Conservation (phyloP, 2,888 invertebrate species). For the Tryphoninae sp. region DNA sequence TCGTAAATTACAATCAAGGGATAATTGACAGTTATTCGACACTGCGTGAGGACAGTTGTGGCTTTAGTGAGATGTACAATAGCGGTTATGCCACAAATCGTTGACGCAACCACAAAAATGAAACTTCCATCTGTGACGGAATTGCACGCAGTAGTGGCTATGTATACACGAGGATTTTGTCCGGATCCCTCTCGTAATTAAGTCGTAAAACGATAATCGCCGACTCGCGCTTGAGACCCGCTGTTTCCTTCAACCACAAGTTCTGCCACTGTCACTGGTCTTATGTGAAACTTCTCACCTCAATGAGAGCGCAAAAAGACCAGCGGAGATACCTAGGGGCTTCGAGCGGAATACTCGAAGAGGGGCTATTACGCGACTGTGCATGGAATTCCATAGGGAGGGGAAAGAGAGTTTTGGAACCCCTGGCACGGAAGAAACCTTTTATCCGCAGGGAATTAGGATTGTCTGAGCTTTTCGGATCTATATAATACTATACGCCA, state of each 20-base stretch:
- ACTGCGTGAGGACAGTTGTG: not conserved
- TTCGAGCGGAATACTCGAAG: slow-evolving; percentile 31
- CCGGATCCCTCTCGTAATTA: slow-evolving; percentile 48
- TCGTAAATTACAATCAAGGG: not conserved
- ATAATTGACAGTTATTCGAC: not conserved
- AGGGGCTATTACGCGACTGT: slow-evolving; percentile 1
- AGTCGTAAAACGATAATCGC: slow-evolving; percentile 58
- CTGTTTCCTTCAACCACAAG: slow-evolving; percentile 38
- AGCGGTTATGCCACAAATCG: not conserved
- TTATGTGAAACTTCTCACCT: slow-evolving; percentile 42
- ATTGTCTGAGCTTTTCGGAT: slow-evolving; percentile 4
- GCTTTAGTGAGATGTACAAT: not conserved
- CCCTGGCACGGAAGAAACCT: not conserved
- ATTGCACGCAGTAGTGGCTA: slow-evolving; percentile 17
- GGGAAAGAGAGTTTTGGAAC: slow-evolving; percentile 27
- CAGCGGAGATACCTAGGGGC: slow-evolving; percentile 27
- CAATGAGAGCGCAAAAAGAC: not conserved
- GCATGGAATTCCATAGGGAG: not conserved
- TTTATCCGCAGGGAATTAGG: slow-evolving; percentile 14
- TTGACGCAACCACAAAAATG: slow-evolving; percentile 1
- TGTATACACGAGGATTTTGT: slow-evolving; percentile 21
- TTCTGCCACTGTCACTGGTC: slow-evolving; percentile 17
- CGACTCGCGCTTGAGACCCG: slow-evolving; percentile 47
- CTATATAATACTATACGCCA: too few relatives aligned
- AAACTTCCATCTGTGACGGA: slow-evolving; percentile 28